Percentiles rank a stretch among this genome's conserved stretches.
These are phyloP conservation scores for Podarcis lilfordi DNA, from an alignment of 2,797 vertebrate species.

Conservation along the genomic window DNA sequence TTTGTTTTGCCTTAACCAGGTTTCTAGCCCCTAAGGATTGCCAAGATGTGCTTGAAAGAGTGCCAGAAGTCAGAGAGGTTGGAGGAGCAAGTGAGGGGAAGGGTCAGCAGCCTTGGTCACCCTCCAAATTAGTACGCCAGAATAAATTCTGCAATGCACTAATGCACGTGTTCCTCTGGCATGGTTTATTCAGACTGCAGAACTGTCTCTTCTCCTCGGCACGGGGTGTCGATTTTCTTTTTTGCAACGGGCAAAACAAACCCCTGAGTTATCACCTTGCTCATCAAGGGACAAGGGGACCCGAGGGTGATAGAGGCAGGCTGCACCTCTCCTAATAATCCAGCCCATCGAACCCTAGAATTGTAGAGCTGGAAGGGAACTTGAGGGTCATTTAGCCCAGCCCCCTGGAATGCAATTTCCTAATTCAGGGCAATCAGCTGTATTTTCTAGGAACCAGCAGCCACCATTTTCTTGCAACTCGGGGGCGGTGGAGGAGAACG, in stretches of 20 bases:
- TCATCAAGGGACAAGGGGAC: background rate
- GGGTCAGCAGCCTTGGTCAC: background rate
- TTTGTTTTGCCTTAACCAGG: background rate
- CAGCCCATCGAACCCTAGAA: background rate
- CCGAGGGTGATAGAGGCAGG: background rate
- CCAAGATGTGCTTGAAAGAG: background rate
- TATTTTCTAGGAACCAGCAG: background rate
- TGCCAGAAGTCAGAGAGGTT: too few species aligned
- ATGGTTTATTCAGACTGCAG: too few species aligned
- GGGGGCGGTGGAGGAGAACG: background rate
- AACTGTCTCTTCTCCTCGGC: too few species aligned
- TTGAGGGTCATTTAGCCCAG: too few species aligned
- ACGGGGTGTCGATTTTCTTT: too few species aligned
- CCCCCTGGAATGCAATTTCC: background rate
- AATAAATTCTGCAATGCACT: background rate
- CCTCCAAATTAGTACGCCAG: background rate
- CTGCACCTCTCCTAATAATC: background rate
- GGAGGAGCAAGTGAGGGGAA: background rate
- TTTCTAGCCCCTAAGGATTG: background rate
- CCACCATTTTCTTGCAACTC: background rate
- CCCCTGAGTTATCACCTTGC: background rate
- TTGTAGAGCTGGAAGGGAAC: too few species aligned
- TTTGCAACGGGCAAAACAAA: background rate
- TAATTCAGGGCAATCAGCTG: background rate
- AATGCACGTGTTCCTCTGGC: background rate